Base-by-base conservation (phyloP, 92 coral and sea anemone species). In the Phenganax stokvisi region DNA sequence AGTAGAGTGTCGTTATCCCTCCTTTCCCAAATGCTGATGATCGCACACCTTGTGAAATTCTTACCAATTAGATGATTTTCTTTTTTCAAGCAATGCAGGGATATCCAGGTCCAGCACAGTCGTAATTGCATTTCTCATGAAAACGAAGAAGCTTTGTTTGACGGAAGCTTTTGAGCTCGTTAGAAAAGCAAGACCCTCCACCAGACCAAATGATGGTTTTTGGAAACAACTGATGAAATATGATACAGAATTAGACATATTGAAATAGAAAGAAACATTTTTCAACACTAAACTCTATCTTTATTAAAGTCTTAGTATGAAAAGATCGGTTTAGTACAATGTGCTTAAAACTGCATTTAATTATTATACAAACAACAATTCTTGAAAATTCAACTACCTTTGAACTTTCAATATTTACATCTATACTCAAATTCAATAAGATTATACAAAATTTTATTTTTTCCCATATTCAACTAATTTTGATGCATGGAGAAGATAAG, bases 131-230 rank as follows among this genome's bases (percentile, higher is more conserved):
- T 94, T 85, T 80, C 81, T 94, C 75, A 94, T 94, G 98, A 69
- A 67, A 31, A 62, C 89, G 56, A 79, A 84, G 65, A 85, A 73
- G 54, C n/a, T 84, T 51, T 52, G 85, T 0, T 67, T 94, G 74
- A 84, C 84, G 17, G 82, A 92, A 57, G 91, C 98, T 25, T 65
- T 88, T 76, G 51, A 80, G 12, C 77, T 80, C 20, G 91, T 94
- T 6, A 92, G 81, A 71, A 75, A 74, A 20, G 91, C 89, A 61
- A 85, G 97, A 84, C 97, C 98, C 16, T 85, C 85, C 68, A 92
- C 87, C 20, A 91, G 85, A 65, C 98, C 98, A 66, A 94, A 94
- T 80, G 89, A 86, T 52, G 98, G 98, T 7, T 94, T 94, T 77
- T 84, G 89, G 77, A 73, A 44, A 76, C 98, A 94, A 84, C 92